These are phyloP conservation scores for Phaethon lepturus DNA, from an alignment of 2,113 vertebrate genomes.

Conservation along the genomic window DNA sequence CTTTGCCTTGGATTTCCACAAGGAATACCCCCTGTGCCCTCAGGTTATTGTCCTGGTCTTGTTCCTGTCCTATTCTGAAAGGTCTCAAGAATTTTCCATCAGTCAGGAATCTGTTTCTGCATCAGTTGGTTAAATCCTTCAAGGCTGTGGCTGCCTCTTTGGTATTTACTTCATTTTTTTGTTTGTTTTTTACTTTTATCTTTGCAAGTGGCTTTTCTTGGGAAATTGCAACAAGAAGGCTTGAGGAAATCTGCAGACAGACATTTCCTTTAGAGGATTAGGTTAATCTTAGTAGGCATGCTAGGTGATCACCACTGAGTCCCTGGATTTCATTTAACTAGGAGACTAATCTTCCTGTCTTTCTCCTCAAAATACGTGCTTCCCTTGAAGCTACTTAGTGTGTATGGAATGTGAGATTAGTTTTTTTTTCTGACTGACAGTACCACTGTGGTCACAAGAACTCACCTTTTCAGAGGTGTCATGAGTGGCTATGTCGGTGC, in stretches of 20 bases:
- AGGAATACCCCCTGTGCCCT: background rate
- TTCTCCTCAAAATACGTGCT: background rate
- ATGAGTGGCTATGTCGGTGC: fast-evolving
- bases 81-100: background rate
- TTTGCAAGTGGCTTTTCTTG: background rate
- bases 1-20: background rate
- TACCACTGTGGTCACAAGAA: background rate
- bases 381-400: background rate
- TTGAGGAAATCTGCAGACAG: background rate
- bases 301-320: background rate
- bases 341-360: background rate
- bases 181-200: background rate
- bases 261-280: background rate
- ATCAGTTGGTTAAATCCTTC: background rate
- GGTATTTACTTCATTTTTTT: background rate
- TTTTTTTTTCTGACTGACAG: background rate
- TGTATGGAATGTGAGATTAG: background rate
- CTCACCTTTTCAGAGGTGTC: background rate
- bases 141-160: background rate
- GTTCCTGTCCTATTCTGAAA: background rate
- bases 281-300: no score
- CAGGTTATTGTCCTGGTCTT: background rate
- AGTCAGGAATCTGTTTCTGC: background rate
- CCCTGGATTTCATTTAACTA: background rate
- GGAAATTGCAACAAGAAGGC: background rate